Percentiles rank a stretch among this genome's conserved stretches.
Evolutionary conservation across 2,888 invertebrate genomes (phyloP).

Genomic region (Branchellion lobata): DNA sequence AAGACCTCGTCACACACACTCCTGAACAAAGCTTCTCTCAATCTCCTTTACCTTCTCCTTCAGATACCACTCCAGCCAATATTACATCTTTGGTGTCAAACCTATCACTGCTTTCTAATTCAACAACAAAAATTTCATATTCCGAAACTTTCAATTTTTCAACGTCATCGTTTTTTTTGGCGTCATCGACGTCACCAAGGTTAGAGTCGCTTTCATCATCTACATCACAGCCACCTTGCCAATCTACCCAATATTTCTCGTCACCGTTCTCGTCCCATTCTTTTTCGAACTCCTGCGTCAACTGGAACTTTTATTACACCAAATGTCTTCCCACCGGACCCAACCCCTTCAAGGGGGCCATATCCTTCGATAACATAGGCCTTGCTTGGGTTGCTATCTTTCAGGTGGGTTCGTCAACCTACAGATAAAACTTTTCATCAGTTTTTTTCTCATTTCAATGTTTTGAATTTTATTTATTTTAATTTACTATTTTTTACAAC

Average conservation of each 20-base stretch:
- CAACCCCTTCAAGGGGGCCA: slow-evolving; percentile 98
- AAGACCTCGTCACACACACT: not conserved
- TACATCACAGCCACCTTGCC: not conserved
- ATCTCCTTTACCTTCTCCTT: slow-evolving; percentile 47
- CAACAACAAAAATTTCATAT: too few species aligned
- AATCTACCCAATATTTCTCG: too few species aligned
- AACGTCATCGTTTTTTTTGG: not conserved
- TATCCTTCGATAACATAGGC: slow-evolving; percentile 99
- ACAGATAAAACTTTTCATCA: too few species aligned
- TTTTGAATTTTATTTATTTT: slow-evolving; percentile 1
- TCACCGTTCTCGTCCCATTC: slow-evolving; percentile 65
- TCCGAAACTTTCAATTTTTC: not conserved
- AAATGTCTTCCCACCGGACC: slow-evolving; percentile 86
- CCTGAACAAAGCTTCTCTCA: not conserved
- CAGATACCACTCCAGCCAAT: slow-evolving; percentile 66
- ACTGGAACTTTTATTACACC: slow-evolving; percentile 98
- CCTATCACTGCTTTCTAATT: not conserved
- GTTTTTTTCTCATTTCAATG: too few species aligned
- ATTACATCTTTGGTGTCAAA: not conserved
- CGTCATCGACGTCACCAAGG: not conserved
- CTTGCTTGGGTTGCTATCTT: slow-evolving; percentile 99
- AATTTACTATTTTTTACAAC: not conserved
- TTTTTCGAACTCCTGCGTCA: slow-evolving; percentile 75
- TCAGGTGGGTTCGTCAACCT: slow-evolving; percentile 77
- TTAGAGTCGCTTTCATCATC: not conserved